Evolutionary conservation across 2,113 vertebrate genomes (phyloP).

Genomic region (Tautogolabrus adspersus): DNA sequence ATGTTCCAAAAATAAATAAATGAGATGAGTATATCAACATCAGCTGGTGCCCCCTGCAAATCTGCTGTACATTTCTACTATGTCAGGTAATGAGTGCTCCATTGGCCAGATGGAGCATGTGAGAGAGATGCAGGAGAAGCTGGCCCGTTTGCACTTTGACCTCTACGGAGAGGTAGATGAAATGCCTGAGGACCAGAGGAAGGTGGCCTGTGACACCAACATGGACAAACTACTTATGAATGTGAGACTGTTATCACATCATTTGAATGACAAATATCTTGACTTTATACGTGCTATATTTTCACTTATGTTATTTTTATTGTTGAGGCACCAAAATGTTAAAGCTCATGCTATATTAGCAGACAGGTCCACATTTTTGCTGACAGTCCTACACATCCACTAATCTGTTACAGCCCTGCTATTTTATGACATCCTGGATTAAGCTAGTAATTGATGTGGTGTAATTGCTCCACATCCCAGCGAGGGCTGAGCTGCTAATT

Average conservation of each 20-base stretch:
- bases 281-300: no score
- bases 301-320: no score
- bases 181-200: conserved; percentile 92
- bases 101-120: conserved; percentile 99
- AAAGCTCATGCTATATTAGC: no score
- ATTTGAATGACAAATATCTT: no score
- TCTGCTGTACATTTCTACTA: not conserved
- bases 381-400: not conserved
- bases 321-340: no score
- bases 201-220: conserved; percentile 90
- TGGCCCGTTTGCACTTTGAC: conserved; percentile 95
- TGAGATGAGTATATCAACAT: no score
- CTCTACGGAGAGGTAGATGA: conserved; percentile 94
- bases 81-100: conserved; percentile 94
- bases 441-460: conserved; percentile 1
- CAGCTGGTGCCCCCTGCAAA: no score
- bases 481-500: conserved; percentile 23
- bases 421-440: no score
- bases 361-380: no score
- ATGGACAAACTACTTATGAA: conserved; percentile 95
- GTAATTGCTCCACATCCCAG: not conserved
- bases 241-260: conserved; percentile 78
- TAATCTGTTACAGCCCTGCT: not conserved
- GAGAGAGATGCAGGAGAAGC: conserved; percentile 97
- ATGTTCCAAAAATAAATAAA: no score